Conservation (phyloP, 2,888 invertebrate genomes). For the Cremastinae sp. region DNA sequence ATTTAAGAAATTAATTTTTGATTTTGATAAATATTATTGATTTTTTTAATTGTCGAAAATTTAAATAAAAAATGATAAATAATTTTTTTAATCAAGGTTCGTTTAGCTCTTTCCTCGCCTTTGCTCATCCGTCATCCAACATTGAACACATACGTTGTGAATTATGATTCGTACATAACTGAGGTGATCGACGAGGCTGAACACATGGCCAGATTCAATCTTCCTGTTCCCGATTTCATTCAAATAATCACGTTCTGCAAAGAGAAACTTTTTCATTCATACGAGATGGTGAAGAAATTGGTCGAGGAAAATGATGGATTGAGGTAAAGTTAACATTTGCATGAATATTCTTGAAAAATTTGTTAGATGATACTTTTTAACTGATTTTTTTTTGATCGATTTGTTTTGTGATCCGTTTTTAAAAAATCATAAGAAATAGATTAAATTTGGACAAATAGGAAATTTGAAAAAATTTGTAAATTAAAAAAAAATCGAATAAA, state of each 20-base stretch:
- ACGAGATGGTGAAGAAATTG: slow-evolving; percentile 84
- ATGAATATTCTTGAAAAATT: neutral
- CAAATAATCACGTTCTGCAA: slow-evolving; percentile 88
- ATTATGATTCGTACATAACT: slow-evolving; percentile 87
- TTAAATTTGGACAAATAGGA: too few relatives aligned
- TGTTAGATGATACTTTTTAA: too few relatives aligned
- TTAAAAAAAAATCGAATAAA: too few relatives aligned
- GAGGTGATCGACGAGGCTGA: slow-evolving; percentile 91
- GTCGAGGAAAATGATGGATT: slow-evolving; percentile 84
- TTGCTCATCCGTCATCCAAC: slow-evolving; percentile 85
- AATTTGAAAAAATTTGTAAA: too few relatives aligned
- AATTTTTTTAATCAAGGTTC: slow-evolving; percentile 82
- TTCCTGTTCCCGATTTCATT: slow-evolving; percentile 89
- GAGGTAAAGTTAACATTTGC: slow-evolving; percentile 64
- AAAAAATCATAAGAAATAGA: too few relatives aligned
- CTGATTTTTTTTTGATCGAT: too few relatives aligned
- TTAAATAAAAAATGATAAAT: slow-evolving; percentile 9
- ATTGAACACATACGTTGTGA: slow-evolving; percentile 85
- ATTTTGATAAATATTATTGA: too few relatives aligned
- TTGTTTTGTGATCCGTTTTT: too few relatives aligned
- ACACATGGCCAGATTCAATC: slow-evolving; percentile 88
- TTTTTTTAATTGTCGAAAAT: neutral
- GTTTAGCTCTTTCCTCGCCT: slow-evolving; percentile 86
- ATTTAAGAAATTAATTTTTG: too few relatives aligned
- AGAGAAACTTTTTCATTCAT: slow-evolving; percentile 84